Conservation (phyloP, 2,797 vertebrate genomes). For the Chiroxiphia lanceolata region DNA sequence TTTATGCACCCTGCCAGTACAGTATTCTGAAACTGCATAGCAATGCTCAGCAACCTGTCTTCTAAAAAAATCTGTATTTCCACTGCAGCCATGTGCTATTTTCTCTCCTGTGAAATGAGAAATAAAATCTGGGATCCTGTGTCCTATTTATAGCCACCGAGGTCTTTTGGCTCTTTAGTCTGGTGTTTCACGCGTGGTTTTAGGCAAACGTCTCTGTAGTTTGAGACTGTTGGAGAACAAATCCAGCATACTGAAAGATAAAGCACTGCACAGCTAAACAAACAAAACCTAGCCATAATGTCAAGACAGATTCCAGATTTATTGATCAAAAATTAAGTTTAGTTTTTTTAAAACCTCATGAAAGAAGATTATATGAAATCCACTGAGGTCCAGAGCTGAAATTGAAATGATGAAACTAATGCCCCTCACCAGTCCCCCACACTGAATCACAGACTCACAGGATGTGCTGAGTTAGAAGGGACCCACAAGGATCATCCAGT, state of each 20-base stretch:
- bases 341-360: conserved; percentile 72
- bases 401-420: not conserved
- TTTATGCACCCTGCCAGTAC: not conserved
- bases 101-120: not conserved
- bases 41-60: not conserved
- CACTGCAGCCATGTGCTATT: not conserved
- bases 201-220: not conserved
- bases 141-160: not conserved
- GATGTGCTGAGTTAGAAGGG: not conserved
- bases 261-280: conserved; percentile 68
- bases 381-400: conserved; percentile 69
- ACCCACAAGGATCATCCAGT: not conserved
- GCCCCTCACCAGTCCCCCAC: not conserved
- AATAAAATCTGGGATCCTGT: conserved; percentile 5
- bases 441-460: not conserved
- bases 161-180: not conserved
- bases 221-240: not conserved
- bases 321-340: conserved; percentile 75
- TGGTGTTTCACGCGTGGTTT: not conserved
- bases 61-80: not conserved
- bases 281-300: conserved; percentile 68
- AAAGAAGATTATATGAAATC: conserved; percentile 82
- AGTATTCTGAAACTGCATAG: not conserved
- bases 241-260: not conserved
- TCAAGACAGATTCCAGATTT: conserved; percentile 50